phyloP scores from a whole-genome alignment of 2,113 vertebrate genomes.

The Ranitomeya variabilis region DNA sequence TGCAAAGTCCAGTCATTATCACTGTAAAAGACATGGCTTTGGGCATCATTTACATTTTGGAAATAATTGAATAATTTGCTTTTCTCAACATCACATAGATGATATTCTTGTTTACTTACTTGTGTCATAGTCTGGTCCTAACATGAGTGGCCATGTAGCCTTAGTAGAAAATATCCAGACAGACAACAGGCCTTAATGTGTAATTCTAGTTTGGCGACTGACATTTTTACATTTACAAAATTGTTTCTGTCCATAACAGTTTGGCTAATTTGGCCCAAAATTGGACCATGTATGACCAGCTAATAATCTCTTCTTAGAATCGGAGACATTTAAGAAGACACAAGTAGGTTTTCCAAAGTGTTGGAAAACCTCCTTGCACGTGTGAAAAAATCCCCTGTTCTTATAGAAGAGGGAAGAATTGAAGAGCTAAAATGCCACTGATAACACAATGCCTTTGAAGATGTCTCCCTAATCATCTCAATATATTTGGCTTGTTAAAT shows the following conservation, averaged over 20 bases:
- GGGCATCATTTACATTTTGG: not conserved
- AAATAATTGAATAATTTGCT: not conserved
- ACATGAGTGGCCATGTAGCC: not conserved
- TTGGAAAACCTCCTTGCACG: not conserved
- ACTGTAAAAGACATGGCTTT: conserved; percentile 40
- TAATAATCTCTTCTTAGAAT: not conserved
- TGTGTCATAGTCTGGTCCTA: not conserved
- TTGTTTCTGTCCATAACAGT: not conserved
- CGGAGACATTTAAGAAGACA: not conserved
- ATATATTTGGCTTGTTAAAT: not conserved
- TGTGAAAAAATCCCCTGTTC: not conserved
- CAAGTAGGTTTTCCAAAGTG: not conserved
- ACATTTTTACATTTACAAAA: not conserved
- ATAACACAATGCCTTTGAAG: not conserved
- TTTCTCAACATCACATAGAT: conserved; percentile 43
- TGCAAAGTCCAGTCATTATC: conserved; percentile 42
- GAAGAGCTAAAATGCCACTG: not conserved
- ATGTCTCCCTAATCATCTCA: not conserved
- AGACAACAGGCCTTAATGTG: conserved; percentile 30
- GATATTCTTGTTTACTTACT: conserved; percentile 30
- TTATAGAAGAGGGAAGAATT: not conserved
- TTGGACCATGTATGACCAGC: not conserved
- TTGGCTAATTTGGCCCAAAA: not conserved
- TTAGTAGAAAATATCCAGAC: not conserved
- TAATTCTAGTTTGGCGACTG: not conserved